Conservation (phyloP, 2,113 vertebrate species). For the Balaeniceps rex region DNA sequence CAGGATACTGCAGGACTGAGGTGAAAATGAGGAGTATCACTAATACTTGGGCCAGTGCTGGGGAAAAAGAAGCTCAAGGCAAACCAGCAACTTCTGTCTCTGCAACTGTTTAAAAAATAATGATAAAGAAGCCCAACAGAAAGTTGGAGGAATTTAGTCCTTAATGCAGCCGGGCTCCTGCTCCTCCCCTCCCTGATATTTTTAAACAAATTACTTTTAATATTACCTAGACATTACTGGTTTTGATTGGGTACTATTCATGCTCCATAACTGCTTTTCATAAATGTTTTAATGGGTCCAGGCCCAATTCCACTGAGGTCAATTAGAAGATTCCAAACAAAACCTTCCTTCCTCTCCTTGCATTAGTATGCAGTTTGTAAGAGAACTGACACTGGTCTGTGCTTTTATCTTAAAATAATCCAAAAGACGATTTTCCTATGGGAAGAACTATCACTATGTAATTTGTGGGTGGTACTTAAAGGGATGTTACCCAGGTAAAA, state of each 20-base stretch:
- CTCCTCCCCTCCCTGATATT: neutral
- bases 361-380: neutral
- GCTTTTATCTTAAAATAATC: constrained; percentile 27
- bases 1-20: neutral
- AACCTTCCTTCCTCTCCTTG: neutral
- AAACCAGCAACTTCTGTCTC: neutral
- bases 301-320: constrained; percentile 32
- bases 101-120: neutral
- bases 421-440: neutral
- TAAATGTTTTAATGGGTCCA: constrained; percentile 49
- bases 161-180: neutral
- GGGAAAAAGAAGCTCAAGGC: neutral
- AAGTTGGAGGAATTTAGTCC: neutral
- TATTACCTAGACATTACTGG: constrained; percentile 39
- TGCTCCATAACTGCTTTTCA: constrained; percentile 39
- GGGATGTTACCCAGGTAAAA: neutral
- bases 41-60: neutral
- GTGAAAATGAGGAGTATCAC: neutral
- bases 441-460: neutral
- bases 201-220: constrained; percentile 65
- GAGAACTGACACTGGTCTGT: neutral
- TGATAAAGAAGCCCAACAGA: neutral
- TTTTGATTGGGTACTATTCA: constrained; percentile 48
- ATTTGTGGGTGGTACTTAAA: constrained; percentile 16
- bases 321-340: constrained; percentile 37